phyloP scores from a whole-genome alignment of 2,113 vertebrate species.

The Suricata suricatta region DNA sequence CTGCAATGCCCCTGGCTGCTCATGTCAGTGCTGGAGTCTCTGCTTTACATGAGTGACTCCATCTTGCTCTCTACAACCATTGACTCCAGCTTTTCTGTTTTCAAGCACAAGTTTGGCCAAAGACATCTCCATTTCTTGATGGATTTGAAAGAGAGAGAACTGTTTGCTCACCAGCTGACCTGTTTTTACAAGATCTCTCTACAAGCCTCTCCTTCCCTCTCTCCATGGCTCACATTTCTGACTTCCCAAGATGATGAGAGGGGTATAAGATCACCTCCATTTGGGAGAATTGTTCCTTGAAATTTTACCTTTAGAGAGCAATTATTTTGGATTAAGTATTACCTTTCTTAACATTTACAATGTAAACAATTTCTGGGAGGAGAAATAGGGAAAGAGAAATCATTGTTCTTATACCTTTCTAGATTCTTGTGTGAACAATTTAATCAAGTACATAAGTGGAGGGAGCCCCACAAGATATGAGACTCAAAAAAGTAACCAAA shows the following conservation, averaged over 20 bases:
- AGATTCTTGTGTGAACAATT: neutral
- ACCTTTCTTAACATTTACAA: neutral
- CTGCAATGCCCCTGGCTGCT: neutral
- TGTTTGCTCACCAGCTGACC: neutral
- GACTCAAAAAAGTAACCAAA: neutral
- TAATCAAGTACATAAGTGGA: neutral
- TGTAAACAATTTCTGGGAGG: slow-evolving; percentile 22
- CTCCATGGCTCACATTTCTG: neutral
- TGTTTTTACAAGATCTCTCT: neutral
- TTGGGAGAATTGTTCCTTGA: slow-evolving; percentile 1
- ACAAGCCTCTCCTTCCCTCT: neutral
- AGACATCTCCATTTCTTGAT: neutral
- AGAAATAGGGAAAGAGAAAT: neutral
- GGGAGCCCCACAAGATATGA: neutral
- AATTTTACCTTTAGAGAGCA: slow-evolving; percentile 5
- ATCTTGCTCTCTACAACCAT: neutral
- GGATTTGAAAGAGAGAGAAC: neutral
- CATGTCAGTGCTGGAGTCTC: neutral
- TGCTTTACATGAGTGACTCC: neutral
- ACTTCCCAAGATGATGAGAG: neutral
- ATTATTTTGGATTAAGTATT: slow-evolving; percentile 2
- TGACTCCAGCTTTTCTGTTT: neutral
- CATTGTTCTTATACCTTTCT: neutral
- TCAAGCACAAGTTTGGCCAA: neutral
- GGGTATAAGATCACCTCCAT: neutral